A percentile compares a stretch with the other conserved stretches of the same genome.
Evolutionary conservation across 2,797 vertebrate genomes (phyloP).

Genomic region (Petrocephalus schoutedeni): DNA sequence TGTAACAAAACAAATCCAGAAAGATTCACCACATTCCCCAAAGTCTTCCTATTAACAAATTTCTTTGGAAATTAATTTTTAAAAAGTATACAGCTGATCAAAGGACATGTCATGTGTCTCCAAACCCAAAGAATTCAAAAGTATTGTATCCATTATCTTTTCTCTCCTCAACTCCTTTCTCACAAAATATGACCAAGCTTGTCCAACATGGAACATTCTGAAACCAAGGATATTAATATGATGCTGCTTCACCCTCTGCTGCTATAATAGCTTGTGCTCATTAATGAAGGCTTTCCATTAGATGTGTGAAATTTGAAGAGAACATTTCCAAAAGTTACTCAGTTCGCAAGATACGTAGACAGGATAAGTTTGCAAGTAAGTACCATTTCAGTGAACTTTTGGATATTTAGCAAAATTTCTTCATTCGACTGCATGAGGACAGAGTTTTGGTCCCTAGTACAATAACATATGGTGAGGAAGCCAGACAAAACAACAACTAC

Average conservation of each 20-base stretch:
- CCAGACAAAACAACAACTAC: not conserved
- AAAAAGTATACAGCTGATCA: not conserved
- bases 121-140: not conserved
- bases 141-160: not conserved
- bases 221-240: not conserved
- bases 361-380: not conserved
- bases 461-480: not conserved
- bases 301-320: not conserved
- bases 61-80: not conserved
- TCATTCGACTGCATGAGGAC: not conserved
- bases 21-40: not conserved
- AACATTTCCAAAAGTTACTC: not conserved
- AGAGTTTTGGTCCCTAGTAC: not conserved
- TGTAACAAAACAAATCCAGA: not conserved
- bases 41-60: not conserved
- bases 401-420: not conserved
- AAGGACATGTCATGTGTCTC: not conserved
- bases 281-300: not conserved
- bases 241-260: not conserved
- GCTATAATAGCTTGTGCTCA: not conserved
- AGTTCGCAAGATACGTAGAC: not conserved
- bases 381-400: not conserved
- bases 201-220: not conserved
- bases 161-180: not conserved
- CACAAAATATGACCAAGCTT: not conserved